These are phyloP conservation scores for Myopa testacea DNA, from an alignment of 2,888 invertebrate genomes.

Conservation along the genomic window DNA sequence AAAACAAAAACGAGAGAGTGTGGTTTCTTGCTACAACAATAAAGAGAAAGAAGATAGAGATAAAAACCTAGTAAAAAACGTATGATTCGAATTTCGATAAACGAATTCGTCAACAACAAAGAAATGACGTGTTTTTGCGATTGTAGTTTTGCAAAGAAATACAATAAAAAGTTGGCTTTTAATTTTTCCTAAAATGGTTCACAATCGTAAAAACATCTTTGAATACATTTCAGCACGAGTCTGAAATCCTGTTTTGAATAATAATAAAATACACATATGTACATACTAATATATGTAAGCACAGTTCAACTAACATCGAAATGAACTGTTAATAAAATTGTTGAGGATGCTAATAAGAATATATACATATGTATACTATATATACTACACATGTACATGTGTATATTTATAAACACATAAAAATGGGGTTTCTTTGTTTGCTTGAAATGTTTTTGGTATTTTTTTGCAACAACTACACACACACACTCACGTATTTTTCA, in stretches of 20 bases:
- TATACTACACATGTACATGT: too few relatives aligned
- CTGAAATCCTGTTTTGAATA: too few relatives aligned
- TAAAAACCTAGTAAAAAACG: not conserved
- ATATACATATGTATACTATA: too few relatives aligned
- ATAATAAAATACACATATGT: too few relatives aligned
- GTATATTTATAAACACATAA: too few relatives aligned
- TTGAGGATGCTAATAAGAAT: constrained; percentile 5
- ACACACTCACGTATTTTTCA: too few relatives aligned
- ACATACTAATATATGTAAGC: too few relatives aligned
- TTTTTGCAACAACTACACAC: too few relatives aligned
- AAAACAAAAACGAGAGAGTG: constrained; percentile 12
- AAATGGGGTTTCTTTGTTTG: too few relatives aligned
- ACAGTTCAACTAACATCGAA: too few relatives aligned
- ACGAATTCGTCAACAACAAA: not conserved
- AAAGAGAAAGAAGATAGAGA: not conserved
- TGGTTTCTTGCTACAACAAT: constrained; percentile 7
- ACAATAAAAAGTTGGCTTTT: not conserved
- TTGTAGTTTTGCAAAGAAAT: not conserved
- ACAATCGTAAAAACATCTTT: not conserved
- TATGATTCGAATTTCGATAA: not conserved
- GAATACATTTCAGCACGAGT: not conserved
- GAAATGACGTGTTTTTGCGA: not conserved
- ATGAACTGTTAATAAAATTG: not conserved
- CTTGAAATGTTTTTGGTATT: too few relatives aligned
- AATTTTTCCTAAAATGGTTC: not conserved